These are phyloP conservation scores for Crepidodera aurea DNA, from an alignment of 2,888 invertebrate genomes.

Conservation along the genomic window DNA sequence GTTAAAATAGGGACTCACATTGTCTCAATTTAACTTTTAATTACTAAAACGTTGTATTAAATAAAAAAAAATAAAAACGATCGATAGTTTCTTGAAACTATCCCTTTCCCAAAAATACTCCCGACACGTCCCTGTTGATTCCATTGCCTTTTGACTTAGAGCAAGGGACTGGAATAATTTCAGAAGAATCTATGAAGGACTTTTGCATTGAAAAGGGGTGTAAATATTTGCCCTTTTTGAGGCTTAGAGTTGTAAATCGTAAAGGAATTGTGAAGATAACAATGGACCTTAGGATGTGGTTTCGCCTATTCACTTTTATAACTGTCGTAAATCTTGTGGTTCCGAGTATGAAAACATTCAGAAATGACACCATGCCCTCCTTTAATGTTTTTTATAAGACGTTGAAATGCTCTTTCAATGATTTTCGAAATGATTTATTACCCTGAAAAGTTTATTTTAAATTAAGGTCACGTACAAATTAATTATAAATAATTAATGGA, in stretches of 20 bases:
- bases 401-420: conserved; percentile 22
- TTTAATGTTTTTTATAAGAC: conserved; percentile 32
- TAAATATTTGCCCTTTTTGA: conserved; percentile 48
- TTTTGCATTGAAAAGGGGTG: conserved; percentile 44
- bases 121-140: conserved; percentile 9
- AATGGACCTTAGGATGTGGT: conserved; percentile 44
- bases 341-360: conserved; percentile 35
- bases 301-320: conserved; percentile 43
- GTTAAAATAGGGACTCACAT: too few relatives aligned
- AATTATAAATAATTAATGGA: background rate
- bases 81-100: too few relatives aligned
- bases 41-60: too few relatives aligned
- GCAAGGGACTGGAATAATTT: conserved; percentile 37
- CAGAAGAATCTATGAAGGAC: conserved; percentile 37
- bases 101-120: too few relatives aligned
- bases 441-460: background rate
- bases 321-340: conserved; percentile 41
- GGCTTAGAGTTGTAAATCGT: conserved; percentile 43
- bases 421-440: conserved; percentile 24
- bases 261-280: conserved; percentile 43
- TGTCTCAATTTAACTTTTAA: too few relatives aligned
- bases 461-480: conserved; percentile 3
- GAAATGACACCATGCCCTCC: conserved; percentile 33
- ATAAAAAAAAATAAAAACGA: too few relatives aligned
- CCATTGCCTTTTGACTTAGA: conserved; percentile 17